These are phyloP conservation scores for Lucilia sericata DNA, from an alignment of 1,140 invertebrate genomes.

Conservation along the genomic window DNA sequence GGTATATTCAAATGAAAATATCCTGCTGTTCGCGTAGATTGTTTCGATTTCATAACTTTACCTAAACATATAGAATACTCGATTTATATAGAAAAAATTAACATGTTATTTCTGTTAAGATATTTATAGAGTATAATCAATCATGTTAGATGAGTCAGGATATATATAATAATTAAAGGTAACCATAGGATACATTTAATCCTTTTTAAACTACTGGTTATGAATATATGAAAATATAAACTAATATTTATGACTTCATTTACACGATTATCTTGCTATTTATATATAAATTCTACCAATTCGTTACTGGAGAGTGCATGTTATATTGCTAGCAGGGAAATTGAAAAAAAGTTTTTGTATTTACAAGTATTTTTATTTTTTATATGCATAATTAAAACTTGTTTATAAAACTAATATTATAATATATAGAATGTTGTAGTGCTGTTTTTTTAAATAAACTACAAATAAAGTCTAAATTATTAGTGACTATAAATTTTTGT, in stretches of 20 bases:
- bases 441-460: neutral
- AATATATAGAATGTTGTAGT: neutral
- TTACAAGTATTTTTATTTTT: neutral
- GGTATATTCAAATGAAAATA: neutral
- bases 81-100: no score
- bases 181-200: no score
- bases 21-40: neutral
- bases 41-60: no score
- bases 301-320: neutral
- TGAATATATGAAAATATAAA: neutral
- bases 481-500: constrained; percentile 5
- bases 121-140: no score
- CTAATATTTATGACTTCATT: constrained; percentile 37
- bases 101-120: no score
- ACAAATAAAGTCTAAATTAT: neutral
- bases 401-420: neutral
- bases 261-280: constrained; percentile 12
- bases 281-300: neutral
- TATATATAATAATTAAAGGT: no score
- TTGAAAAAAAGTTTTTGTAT: neutral
- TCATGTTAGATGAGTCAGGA: no score
- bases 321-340: neutral
- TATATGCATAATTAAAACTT: constrained; percentile 6
- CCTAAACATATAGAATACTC: no score
- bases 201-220: no score